A percentile compares a stretch with the other conserved stretches of the same genome.
Conservation (phyloP, 2,797 vertebrate genomes). For the Craterocephalus amniculus region DNA sequence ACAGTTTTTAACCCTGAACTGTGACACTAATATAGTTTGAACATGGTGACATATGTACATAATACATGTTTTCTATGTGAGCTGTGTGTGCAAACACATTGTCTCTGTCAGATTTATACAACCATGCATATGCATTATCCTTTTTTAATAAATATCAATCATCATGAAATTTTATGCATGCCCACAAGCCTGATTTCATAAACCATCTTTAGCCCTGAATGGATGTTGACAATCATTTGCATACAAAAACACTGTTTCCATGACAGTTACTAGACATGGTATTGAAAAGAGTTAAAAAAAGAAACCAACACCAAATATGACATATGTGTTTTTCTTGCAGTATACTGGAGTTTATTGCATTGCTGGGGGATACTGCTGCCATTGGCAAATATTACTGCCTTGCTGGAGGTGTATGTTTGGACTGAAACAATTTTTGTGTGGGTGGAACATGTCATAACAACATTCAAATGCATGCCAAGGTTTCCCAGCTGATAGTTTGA, state of each 20-base stretch:
- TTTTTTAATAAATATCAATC: background rate
- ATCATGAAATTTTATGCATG: background rate
- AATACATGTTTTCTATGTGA: background rate
- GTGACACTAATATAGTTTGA: background rate
- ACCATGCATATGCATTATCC: constrained; percentile 2
- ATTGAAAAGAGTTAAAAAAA: background rate
- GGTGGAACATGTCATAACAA: background rate
- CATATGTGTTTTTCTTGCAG: background rate
- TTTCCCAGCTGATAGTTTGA: background rate
- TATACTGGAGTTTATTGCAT: background rate
- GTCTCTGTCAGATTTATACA: background rate
- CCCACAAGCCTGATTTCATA: background rate
- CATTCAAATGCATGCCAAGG: background rate
- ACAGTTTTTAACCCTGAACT: background rate
- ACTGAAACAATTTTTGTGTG: background rate
- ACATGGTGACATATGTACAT: background rate
- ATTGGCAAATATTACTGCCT: background rate
- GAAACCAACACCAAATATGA: background rate
- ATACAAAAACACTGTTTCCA: background rate
- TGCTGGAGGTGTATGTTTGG: background rate
- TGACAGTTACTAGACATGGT: background rate
- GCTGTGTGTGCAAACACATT: background rate
- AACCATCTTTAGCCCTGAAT: constrained; percentile 2
- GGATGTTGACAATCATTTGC: constrained; percentile 5
- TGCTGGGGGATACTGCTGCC: background rate